Base-by-base conservation (phyloP, 30 jellyfish, hydroid and myxozoan genomes). In the Haliclystus octoradiatus region DNA sequence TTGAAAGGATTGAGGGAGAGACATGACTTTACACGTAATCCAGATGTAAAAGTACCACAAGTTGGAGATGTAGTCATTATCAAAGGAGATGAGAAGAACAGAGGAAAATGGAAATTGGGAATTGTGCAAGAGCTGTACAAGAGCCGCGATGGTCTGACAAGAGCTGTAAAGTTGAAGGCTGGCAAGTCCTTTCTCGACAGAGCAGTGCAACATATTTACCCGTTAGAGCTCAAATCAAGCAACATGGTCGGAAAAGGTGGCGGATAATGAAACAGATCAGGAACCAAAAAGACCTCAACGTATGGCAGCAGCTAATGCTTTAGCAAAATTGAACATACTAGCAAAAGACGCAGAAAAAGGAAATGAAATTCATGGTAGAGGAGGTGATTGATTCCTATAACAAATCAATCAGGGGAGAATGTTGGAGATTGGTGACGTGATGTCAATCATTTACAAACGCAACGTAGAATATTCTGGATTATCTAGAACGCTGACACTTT, bases 41-140 rank as follows among this genome's bases (percentile, higher is more conserved):
- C 31, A 52, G n/a, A n/a, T n/a, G n/a, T n/a, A n/a, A 62, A 63
- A 65, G 26, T 51, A 25, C 22, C 71, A 12, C 25, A 81, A 27
- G 25, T 51, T 7, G 88, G 94, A 30, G 94, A 82, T 35, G 79
- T 82, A 19, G 95, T 74, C n/a, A 49, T 73, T 19, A 61, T 73
- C 2, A 63, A 82, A 28, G 84, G 85, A 29, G 84, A 82, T 34
- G 80, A 74, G 62, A 68, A 63, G 73, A 74, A 74, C 68, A 52
- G 84, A 25, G 91, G 71, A 2, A 60, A 50, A 14, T 74, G 95
- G 90, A 67, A 30, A 1, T 0, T 82, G 12, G 94, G 79, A 23
- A 31, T 73, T 29, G 84, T 82, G 31, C 30, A 2, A 33, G 31
- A 61, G 15, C 26, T 77, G 46, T 46, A 65, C 26, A 24, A 27